Percentiles rank a stretch among this genome's conserved stretches.
Evolutionary conservation across 2,113 vertebrate genomes (phyloP).

Genomic region (Desmodus rotundus): DNA sequence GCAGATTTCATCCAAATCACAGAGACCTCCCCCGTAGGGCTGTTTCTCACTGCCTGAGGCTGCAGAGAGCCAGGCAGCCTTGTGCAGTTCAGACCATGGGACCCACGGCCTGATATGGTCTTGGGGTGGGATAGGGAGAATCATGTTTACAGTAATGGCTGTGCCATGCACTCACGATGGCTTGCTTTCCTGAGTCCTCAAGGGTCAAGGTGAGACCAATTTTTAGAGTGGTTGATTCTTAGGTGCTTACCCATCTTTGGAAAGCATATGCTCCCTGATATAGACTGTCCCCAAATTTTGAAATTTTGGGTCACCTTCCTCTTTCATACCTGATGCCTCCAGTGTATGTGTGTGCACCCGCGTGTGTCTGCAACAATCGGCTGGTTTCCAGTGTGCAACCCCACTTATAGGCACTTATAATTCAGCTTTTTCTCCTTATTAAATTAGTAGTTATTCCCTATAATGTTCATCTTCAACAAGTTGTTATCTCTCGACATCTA

Average conservation of each 20-base stretch:
- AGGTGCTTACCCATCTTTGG: neutral
- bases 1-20: neutral
- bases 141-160: rapidly evolving
- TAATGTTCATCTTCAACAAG: neutral
- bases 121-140: neutral
- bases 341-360: neutral
- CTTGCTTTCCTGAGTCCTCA: neutral
- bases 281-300: neutral
- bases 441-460: neutral
- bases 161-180: neutral
- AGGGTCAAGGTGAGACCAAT: neutral
- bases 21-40: neutral
- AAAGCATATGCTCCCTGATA: neutral
- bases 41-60: neutral
- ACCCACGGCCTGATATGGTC: neutral
- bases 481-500: neutral
- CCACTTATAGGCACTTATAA: neutral
- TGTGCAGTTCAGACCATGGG: neutral
- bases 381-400: neutral
- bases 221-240: neutral
- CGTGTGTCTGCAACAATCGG: neutral
- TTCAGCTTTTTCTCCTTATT: neutral
- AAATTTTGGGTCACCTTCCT: neutral
- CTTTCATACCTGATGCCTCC: too few relatives aligned
- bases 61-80: neutral